Evolutionary conservation across 2,797 vertebrate species (phyloP).

Genomic region (Micromesistius poutassou): DNA sequence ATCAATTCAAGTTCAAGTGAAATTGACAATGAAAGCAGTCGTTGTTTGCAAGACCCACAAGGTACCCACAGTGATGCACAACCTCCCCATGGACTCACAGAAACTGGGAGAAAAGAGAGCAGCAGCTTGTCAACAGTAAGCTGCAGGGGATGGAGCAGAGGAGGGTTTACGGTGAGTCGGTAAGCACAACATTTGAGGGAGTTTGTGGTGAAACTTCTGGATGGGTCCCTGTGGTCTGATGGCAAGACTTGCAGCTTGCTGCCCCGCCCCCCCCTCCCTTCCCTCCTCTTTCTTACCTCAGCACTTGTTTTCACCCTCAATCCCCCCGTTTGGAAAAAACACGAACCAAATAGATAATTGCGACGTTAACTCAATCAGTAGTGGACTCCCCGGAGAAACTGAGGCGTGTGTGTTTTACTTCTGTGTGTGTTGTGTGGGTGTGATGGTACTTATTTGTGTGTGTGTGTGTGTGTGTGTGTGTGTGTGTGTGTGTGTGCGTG

Average conservation of each 20-base stretch:
- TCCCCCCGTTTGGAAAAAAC: conserved; percentile 64
- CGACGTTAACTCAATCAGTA: conserved; percentile 62
- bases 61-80: too few species aligned
- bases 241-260: conserved; percentile 50
- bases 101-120: not conserved
- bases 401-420: not conserved
- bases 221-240: conserved; percentile 55
- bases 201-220: conserved; percentile 29
- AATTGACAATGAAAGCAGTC: too few species aligned
- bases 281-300: conserved; percentile 52
- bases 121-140: too few species aligned
- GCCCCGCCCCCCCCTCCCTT: conserved; percentile 15
- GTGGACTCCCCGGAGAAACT: conserved; percentile 46
- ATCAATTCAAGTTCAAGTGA: too few species aligned
- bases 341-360: conserved; percentile 59
- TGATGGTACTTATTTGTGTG: conserved; percentile 14
- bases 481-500: conserved; percentile 17
- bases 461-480: conserved; percentile 8
- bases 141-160: too few species aligned
- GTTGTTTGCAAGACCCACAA: too few species aligned
- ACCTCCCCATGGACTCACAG: not conserved
- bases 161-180: too few species aligned
- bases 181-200: conserved; percentile 15
- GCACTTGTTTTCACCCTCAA: conserved; percentile 52
- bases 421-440: not conserved